phyloP scores from a whole-genome alignment of 2,797 vertebrate genomes.

The Esox masquinongy region DNA sequence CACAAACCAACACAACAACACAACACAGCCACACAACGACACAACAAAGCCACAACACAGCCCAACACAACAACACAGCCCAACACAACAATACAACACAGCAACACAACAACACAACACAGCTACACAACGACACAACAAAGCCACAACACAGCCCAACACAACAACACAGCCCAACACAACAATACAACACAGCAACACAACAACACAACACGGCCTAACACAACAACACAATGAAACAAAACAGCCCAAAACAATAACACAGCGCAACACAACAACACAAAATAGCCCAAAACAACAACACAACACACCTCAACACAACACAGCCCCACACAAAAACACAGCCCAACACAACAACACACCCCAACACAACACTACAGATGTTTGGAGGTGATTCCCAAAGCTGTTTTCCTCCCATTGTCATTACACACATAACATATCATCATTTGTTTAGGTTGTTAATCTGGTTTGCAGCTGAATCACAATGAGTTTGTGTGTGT shows the following conservation, averaged over 20 bases:
- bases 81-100: too few relatives aligned
- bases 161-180: too few relatives aligned
- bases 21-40: background rate
- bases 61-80: too few relatives aligned
- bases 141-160: background rate
- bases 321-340: too few relatives aligned
- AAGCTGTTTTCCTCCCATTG: background rate
- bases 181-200: too few relatives aligned
- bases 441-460: background rate
- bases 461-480: conserved; percentile 29
- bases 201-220: too few relatives aligned
- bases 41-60: background rate
- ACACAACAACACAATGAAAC: background rate
- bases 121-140: background rate
- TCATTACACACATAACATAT: conserved; percentile 26
- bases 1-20: background rate
- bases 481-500: conserved; percentile 12
- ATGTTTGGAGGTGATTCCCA: background rate
- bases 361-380: too few relatives aligned
- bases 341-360: too few relatives aligned
- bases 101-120: background rate
- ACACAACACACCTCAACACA: too few relatives aligned
- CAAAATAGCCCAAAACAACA: too few relatives aligned
- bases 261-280: too few relatives aligned
- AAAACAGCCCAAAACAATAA: too few relatives aligned